Percentiles rank a stretch among this genome's conserved stretches.
Evolutionary conservation across 2,797 vertebrate genomes (phyloP).

Genomic region (Sebastes matsubarae): DNA sequence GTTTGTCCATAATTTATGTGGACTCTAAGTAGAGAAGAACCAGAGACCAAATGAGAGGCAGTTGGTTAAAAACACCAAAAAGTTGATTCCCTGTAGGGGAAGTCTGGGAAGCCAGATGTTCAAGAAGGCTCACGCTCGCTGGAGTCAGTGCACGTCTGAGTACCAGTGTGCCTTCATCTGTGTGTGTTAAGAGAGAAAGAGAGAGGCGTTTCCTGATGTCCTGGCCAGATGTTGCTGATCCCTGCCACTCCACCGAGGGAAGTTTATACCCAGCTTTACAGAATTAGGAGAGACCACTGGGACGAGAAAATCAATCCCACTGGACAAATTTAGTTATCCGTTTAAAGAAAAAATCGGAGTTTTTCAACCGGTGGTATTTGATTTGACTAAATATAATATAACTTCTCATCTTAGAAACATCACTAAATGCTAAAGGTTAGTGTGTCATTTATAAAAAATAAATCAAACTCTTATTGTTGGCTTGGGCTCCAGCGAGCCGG

Average conservation of each 20-base stretch:
- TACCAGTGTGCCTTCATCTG: constrained; percentile 30
- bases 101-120: constrained; percentile 85
- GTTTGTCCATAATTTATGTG: constrained; percentile 28
- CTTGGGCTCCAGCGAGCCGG: neutral
- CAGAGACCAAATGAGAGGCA: constrained; percentile 44
- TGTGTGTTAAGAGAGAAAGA: constrained; percentile 2
- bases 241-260: constrained; percentile 68
- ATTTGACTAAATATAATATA: neutral
- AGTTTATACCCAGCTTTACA: constrained; percentile 56
- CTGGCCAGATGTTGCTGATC: constrained; percentile 83
- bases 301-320: constrained; percentile 9
- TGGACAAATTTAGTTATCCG: constrained; percentile 24
- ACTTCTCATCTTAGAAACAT: neutral
- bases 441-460: neutral
- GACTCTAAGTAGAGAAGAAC: constrained; percentile 34
- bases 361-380: neutral
- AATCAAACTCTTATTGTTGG: neutral
- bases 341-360: neutral
- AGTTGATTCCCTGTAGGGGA: constrained; percentile 63
- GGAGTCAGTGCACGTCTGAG: constrained; percentile 46
- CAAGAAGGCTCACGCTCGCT: constrained; percentile 63
- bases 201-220: constrained; percentile 77
- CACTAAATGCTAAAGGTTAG: neutral
- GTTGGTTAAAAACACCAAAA: constrained; percentile 69
- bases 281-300: constrained; percentile 35